phyloP scores from a whole-genome alignment of 1,140 invertebrate genomes.

The Polyergus mexicanus region DNA sequence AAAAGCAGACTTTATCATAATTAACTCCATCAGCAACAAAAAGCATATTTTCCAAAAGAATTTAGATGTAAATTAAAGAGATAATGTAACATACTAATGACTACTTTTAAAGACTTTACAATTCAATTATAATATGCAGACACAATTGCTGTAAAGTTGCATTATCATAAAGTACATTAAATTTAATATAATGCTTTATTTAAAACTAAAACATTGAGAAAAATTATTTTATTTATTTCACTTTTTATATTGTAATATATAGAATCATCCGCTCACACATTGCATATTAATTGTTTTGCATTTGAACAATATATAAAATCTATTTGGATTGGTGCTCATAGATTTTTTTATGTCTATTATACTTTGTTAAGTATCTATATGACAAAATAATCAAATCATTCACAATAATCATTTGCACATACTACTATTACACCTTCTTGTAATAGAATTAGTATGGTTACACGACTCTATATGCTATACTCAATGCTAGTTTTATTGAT shows the following conservation, averaged over 20 bases:
- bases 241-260: background rate
- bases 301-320: background rate
- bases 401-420: background rate
- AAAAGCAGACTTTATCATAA: conserved; percentile 17
- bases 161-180: too few relatives aligned
- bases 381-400: conserved; percentile 18
- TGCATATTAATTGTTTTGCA: background rate
- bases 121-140: background rate
- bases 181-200: background rate
- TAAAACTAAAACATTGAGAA: background rate
- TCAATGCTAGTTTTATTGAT: background rate
- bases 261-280: background rate
- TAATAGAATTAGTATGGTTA: conserved; percentile 5
- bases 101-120: background rate
- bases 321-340: background rate
- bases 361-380: background rate
- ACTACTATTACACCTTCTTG: background rate
- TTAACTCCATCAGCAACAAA: background rate
- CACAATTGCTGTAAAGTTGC: too few relatives aligned
- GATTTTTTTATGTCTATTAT: background rate
- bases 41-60: background rate
- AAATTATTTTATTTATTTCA: background rate
- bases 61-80: background rate
- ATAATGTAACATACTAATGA: background rate
- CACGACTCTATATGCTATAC: background rate